Percentiles rank a stretch among this genome's conserved stretches.
These are phyloP conservation scores for Coregonus suidteri DNA, from an alignment of 2,797 vertebrate species.

Conservation along the genomic window DNA sequence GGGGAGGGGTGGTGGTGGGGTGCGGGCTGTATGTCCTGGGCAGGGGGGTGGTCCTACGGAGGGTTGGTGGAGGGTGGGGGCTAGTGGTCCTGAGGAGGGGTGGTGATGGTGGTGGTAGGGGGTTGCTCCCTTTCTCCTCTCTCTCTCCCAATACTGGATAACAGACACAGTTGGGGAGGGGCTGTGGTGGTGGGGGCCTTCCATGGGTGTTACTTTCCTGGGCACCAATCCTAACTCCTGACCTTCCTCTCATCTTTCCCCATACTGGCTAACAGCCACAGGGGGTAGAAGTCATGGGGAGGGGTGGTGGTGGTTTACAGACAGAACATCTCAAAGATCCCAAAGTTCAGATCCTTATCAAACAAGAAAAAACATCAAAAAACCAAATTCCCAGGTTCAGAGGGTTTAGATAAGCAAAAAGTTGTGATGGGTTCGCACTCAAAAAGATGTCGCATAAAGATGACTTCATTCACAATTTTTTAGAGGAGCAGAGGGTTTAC, in stretches of 20 bases:
- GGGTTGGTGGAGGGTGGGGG: neutral
- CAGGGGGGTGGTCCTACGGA: neutral
- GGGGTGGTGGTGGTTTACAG: too few relatives aligned
- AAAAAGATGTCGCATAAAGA: too few relatives aligned
- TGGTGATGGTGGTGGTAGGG: neutral
- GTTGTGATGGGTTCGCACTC: too few relatives aligned
- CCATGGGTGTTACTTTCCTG: neutral
- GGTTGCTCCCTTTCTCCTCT: conserved; percentile 20
- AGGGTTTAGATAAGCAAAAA: too few relatives aligned
- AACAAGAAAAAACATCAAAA: too few relatives aligned
- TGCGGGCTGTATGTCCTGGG: neutral
- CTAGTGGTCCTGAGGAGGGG: neutral
- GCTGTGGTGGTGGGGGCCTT: neutral
- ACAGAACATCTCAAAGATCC: too few relatives aligned
- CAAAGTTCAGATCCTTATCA: too few relatives aligned
- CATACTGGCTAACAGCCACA: neutral
- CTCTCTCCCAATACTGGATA: neutral
- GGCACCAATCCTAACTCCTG: neutral
- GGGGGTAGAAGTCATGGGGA: neutral
- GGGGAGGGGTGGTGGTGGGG: neutral
- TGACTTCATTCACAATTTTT: too few relatives aligned
- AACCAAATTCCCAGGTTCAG: too few relatives aligned
- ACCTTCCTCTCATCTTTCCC: neutral
- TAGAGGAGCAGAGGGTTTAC: too few relatives aligned
- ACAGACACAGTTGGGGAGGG: too few relatives aligned